Evolutionary conservation across 2,888 invertebrate species (phyloP), one percentile per base, ranked within the genome.

Genomic region (Zootermopsis nevadensis): DNA sequence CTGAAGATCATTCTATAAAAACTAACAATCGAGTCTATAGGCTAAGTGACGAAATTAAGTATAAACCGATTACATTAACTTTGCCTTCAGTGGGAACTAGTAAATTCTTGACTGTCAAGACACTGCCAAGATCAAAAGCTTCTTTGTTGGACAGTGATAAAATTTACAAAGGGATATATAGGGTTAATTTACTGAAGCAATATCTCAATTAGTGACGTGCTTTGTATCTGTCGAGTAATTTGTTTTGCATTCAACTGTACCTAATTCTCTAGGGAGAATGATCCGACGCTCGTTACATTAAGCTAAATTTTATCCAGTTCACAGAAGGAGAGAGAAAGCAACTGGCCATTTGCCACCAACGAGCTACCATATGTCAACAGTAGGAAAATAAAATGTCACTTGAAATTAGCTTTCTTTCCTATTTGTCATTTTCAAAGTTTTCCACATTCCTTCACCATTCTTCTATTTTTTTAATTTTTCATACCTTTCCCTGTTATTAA

Each of bases 401-500:
- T 74, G 22, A 74, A 74, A 38, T 35, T 74, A 38, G 74, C 74
- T 42, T 38, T 74, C 38, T 74, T 74, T 74, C 8, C 22, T 69
- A 35, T 74, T 74, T 74, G 74, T 74, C 74, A 74, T 74, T 74
- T 74, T 74, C 69, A 69, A 33, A 33, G 69, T 69, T 69, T 38
- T 38, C 35, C 22, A 38, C 19, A 38, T 74, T 74, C 74, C 38
- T 74, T 8, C 35, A 55, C 22, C 42, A 69, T 69, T 69, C 74
- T 74, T 74, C 38, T 74, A n/a, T 27, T 60, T 27, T 69, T 38
- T 35, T 74, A 38, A 38, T 1, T 33, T 33, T 38, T 74, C 60
- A 60, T 60, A 60, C 35, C n/a, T 60, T 55, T 60, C 38, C 74
- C 33, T 74, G 42, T 74, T 22, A 35, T 12, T 38, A 27, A 79